Evolutionary conservation across 1,140 invertebrate species (phyloP).

Genomic region (Cepaea nemoralis): DNA sequence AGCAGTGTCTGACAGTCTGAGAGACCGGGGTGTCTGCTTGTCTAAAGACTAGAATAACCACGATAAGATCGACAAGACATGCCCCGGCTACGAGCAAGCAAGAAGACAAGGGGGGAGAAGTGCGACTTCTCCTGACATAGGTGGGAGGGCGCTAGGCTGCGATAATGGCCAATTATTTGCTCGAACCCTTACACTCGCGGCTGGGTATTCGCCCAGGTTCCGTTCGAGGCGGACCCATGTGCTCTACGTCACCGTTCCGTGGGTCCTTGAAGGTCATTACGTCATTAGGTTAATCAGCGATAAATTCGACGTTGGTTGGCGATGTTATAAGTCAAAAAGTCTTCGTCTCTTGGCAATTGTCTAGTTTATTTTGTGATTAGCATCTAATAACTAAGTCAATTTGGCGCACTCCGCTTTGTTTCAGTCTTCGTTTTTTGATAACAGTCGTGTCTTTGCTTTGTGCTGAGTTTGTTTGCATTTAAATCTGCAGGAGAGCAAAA

Average conservation of each 20-base stretch:
- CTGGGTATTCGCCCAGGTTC: conserved; percentile 21
- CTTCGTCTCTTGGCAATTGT: background rate
- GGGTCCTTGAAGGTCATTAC: conserved; percentile 33
- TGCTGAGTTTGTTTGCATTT: too few relatives aligned
- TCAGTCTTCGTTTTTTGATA: background rate
- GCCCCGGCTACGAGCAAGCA: background rate
- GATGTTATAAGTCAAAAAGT: background rate
- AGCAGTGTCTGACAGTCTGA: background rate
- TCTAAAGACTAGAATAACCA: background rate
- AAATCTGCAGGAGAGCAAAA: too few relatives aligned
- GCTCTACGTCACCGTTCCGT: conserved; percentile 29
- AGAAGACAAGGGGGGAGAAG: background rate
- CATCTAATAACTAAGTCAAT: background rate
- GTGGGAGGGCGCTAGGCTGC: conserved; percentile 34
- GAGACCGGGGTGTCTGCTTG: background rate
- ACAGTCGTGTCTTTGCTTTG: background rate
- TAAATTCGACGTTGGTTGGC: conserved; percentile 3
- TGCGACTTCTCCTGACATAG: background rate
- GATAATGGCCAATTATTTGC: conserved; percentile 37
- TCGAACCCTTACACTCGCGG: background rate
- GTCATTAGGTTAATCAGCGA: conserved; percentile 36
- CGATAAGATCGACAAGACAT: background rate
- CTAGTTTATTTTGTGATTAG: conserved; percentile 3
- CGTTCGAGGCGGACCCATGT: conserved; percentile 27
- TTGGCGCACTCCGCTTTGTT: background rate